Conservation (phyloP, 2,113 vertebrate species). For the Felis chaus region DNA sequence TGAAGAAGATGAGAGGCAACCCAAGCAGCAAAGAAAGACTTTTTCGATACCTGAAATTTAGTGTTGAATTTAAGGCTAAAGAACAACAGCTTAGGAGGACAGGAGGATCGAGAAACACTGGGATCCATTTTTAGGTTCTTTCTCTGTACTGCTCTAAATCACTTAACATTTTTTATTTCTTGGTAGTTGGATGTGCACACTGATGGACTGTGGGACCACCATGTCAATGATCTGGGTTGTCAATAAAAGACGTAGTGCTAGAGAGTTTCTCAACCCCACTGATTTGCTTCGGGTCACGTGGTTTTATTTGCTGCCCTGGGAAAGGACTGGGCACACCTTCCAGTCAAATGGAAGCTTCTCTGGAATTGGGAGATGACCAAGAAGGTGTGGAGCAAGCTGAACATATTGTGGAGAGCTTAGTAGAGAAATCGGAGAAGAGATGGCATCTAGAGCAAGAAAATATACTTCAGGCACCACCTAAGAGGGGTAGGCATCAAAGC, state of each 20-base stretch:
- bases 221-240: not conserved
- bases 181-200: not conserved
- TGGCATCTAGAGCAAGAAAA: not conserved
- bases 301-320: not conserved
- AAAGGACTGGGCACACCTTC: not conserved
- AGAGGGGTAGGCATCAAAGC: not conserved
- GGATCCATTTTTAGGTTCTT: not conserved
- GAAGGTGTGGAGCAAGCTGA: not conserved
- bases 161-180: not conserved
- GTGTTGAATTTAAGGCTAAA: not conserved
- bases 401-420: not conserved
- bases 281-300: not conserved
- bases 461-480: not conserved
- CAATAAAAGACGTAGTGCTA: not conserved
- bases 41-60: not conserved
- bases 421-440: not conserved
- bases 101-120: not conserved
- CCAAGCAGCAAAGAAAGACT: not conserved
- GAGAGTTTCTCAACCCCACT: not conserved
- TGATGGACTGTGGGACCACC: not conserved
- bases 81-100: not conserved
- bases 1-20: not conserved
- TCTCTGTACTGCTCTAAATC: not conserved
- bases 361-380: not conserved
- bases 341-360: not conserved